Evolutionary conservation across 2,888 invertebrate genomes (phyloP), one percentile per base, ranked within the genome.

Genomic region (Deilephila porcellus): DNA sequence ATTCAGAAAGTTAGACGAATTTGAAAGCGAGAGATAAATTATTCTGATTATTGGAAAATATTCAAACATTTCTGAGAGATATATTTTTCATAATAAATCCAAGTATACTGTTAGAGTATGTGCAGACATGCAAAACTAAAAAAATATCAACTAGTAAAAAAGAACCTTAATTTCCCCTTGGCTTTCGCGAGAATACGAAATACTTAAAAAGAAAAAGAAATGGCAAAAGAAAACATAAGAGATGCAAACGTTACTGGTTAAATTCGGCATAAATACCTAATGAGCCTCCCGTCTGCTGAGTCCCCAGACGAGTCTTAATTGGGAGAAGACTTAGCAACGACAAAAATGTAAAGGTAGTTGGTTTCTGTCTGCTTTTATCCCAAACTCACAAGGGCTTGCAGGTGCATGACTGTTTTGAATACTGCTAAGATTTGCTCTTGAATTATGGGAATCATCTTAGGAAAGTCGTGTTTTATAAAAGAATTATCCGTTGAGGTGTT

Each of bases 261-360:
- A 64, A 45, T n/a, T 63, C 34, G 37, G 45, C 17, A 67, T 52
- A 52, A 25, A 52, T 67, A 52, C 1, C 25, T 45, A n/a, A 45
- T 20, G 11, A 14, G 20, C 67, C 11, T 37, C 20, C 45, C 45
- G 52, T 25, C 67, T 67, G 67, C 11, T 37, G 1, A 25, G 52
- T 67, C 67, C 45, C 67, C 45, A 45, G 45, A 45, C 20, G 45
- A 25, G 20, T 1, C 25, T 67, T 45, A 64, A 64, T 67, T 67
- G 67, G n/a, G 25, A 67, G 45, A 25, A 52, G 14, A 52, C 25
- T 25, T 52, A 11, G 17, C 45, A 67, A 52, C 56, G 19, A 5
- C n/a, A n/a, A 56, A 56, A 1, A 56, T 4, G 6, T 56, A 6
- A n/a, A n/a, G 14, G 56, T 56, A n/a, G 56, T n/a, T 56, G 56